Conservation (phyloP, 2,797 vertebrate genomes). For the Diplodus puntazzo region DNA sequence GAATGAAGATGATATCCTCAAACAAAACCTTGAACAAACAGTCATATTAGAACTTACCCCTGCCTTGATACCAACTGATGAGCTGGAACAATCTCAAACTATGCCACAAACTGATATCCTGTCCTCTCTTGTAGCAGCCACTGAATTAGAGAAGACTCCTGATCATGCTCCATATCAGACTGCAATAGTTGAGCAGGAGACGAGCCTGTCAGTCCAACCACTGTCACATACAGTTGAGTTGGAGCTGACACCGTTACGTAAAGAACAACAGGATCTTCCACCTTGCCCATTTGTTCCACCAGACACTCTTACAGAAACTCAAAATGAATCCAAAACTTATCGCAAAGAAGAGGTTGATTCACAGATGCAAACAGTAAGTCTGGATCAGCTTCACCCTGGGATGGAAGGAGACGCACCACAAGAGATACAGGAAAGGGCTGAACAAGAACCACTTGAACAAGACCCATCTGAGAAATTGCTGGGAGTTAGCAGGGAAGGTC, state of each 20-base stretch:
- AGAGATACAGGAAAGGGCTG: slow-evolving; percentile 24
- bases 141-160: slow-evolving; percentile 54
- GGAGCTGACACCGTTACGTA: slow-evolving; percentile 65
- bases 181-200: slow-evolving; percentile 44
- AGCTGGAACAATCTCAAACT: slow-evolving; percentile 72
- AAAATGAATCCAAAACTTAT: slow-evolving; percentile 39
- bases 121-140: slow-evolving; percentile 47
- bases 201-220: slow-evolving; percentile 32
- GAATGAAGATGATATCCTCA: slow-evolving; percentile 44
- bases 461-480: slow-evolving; percentile 35
- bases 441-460: slow-evolving; percentile 30
- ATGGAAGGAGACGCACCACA: slow-evolving; percentile 20
- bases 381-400: slow-evolving; percentile 33
- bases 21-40: slow-evolving; percentile 73
- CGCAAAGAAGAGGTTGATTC: slow-evolving; percentile 38
- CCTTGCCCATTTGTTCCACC: slow-evolving; percentile 43
- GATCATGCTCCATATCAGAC: slow-evolving; percentile 42
- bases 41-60: slow-evolving; percentile 80
- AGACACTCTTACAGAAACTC: slow-evolving; percentile 51
- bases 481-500: slow-evolving; percentile 11
- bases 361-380: slow-evolving; percentile 36
- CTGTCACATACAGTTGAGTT: slow-evolving; percentile 62
- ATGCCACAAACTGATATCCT: slow-evolving; percentile 54
- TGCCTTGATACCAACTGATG: slow-evolving; percentile 66
- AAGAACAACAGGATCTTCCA: slow-evolving; percentile 55